Conservation (phyloP, 2,888 invertebrate species). For the Ectemnius cavifrons region DNA sequence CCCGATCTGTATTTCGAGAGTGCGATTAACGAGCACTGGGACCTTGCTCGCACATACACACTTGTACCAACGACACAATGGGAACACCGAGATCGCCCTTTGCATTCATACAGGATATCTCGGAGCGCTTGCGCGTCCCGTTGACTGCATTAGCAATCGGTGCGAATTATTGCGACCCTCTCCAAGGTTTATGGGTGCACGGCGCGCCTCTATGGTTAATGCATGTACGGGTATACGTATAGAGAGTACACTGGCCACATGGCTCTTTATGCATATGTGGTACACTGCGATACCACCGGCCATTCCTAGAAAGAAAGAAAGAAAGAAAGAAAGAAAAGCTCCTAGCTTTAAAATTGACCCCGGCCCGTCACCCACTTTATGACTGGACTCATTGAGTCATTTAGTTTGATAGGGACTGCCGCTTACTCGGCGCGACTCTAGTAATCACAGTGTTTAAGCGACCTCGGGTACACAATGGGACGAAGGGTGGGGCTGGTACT, state of each 20-base stretch:
- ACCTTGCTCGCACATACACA: not conserved
- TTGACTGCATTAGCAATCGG: conserved; percentile 37
- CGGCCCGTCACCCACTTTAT: conserved; percentile 3
- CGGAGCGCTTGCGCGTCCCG: not conserved
- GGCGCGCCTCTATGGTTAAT: conserved; percentile 32
- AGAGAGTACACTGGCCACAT: conserved; percentile 10
- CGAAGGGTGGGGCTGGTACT: conserved; percentile 15
- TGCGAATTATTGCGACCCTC: conserved; percentile 44
- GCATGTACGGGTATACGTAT: conserved; percentile 23
- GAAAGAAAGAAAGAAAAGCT: too few relatives aligned
- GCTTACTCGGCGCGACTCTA: not conserved
- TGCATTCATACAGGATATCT: not conserved
- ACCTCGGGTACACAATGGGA: not conserved
- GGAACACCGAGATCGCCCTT: not conserved
- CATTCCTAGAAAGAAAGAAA: too few relatives aligned
- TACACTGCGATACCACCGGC: conserved; percentile 25
- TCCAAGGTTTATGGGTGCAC: conserved; percentile 39
- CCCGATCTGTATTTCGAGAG: not conserved
- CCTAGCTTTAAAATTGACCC: too few relatives aligned
- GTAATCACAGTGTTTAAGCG: not conserved
- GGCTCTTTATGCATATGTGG: conserved; percentile 26
- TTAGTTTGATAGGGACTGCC: too few relatives aligned
- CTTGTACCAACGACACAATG: not conserved
- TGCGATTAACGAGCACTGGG: not conserved
- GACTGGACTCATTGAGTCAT: conserved; percentile 14